Base-by-base conservation (phyloP, 2,113 vertebrate genomes). In the Gallinago jamesoni region DNA sequence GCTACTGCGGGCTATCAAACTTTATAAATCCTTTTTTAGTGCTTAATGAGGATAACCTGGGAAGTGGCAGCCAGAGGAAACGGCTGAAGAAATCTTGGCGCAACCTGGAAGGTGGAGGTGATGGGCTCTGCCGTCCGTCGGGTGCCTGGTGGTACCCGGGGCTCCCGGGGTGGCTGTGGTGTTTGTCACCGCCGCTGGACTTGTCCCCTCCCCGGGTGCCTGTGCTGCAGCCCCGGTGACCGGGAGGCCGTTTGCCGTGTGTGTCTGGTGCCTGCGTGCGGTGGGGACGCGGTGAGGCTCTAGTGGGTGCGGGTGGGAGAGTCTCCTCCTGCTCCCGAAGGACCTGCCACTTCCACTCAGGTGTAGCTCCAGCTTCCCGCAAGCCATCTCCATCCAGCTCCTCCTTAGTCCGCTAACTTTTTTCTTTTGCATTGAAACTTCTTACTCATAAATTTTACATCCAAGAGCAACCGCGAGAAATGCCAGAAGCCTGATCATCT, bases 401-500 rank as follows among this genome's bases (percentile, higher is more conserved):
- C 90, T 96, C 83, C 90, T 14, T 15, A 77, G 89, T 50, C 93
- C 43, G 22, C 95, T 90, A 45, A 75, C 83, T 88, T 96, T 93
- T 43, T 93, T 43, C 64, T 90, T 96, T 92, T 21, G 2, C 96
- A 96, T 96, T 33, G 84, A 96, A 87, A 89, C 90, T 27, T 77
- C 87, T 85, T 93, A 30, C 81, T 97, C 96, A 97, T 97, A 24
- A 94, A 69, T 69, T 73, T 24, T 87, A 35, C 90, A 81, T 95
- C 95, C 81, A 50, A 88, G 83, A 89, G 78, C 66, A 76, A 85
- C 89, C 9, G 90, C 93, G 90, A 90, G 74, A 90, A 84, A 80
- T 53, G 90, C 89, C 96, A 92, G 94, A 92, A 93, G 92, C 93
- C 68, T 96, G 93, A 93, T 12, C 50, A 82, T 96, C 93, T 92